Base-by-base conservation (phyloP, 1,140 invertebrate species). In the Macrotrachela quadricornifera region DNA sequence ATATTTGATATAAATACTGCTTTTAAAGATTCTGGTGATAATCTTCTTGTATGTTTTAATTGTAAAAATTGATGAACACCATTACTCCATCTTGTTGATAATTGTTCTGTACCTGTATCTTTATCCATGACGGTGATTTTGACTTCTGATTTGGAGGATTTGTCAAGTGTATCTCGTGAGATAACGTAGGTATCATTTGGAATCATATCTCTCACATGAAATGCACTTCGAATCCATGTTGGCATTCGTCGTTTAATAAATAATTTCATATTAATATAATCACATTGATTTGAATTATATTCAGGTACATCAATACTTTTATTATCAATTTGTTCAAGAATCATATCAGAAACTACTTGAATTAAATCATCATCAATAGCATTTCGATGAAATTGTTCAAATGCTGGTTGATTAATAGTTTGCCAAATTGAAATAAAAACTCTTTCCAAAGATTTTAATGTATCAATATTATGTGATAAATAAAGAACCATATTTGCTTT, bases 1-100 rank as follows among this genome's bases (percentile, higher is more conserved):
- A 39, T 30, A 43, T 50, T 50, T n/a, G 49, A 50, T 15, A 50
- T 43, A 8, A 50, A 50, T 15, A 43, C 44, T n/a, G 49, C 21
- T 10, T 43, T 50, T 12, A 50, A 30, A 16, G 21, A 43, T n/a
- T 50, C 49, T 39, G 38, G n/a, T 10, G 9, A n/a, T 0, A 50
- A 18, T 36, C 16, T 50, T 15, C 39, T 15, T 18, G 41, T 11
- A 10, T 49, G 38, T 10, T 49, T 49, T 0, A 49, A 41, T 11
- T 49, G 0, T 0, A 38, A 38, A 18, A 10, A 14, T 42, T 49
- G 10, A 13, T 41, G 18, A n/a, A n/a, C n/a, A 0, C 38, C 48
- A 16, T 1, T 41, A 14, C 38, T 14, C 12, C 40, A 12, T n/a
- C n/a, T n/a, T 12, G 41, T 17, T 18, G 38, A 41, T 3, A 41